Percentiles rank a stretch among this genome's conserved stretches.
These are phyloP conservation scores for Tamias sibiricus DNA, from an alignment of 2,113 vertebrate genomes.

Conservation along the genomic window DNA sequence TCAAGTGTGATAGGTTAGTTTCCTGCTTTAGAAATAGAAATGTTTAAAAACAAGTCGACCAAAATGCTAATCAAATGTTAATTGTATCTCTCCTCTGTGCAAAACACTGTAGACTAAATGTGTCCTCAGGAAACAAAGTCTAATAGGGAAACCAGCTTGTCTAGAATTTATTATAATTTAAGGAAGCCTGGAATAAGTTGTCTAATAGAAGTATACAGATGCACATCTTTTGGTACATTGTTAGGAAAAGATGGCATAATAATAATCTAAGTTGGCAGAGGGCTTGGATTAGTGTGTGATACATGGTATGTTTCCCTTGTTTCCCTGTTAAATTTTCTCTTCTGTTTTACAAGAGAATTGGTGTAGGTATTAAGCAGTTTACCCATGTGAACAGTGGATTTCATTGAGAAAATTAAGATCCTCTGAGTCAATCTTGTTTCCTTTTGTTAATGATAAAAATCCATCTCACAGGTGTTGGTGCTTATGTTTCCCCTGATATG, in stretches of 20 bases:
- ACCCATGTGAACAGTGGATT: not conserved
- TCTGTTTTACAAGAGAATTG: not conserved
- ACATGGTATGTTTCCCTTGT: not conserved
- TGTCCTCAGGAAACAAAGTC: not conserved
- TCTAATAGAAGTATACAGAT: not conserved
- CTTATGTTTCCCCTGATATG: conserved; percentile 99
- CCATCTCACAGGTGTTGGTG: conserved; percentile 92
- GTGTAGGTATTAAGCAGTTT: not conserved
- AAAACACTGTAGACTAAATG: not conserved
- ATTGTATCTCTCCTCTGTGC: not conserved
- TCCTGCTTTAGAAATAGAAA: not conserved
- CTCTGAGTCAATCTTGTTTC: not conserved
- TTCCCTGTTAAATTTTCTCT: not conserved
- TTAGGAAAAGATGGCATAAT: not conserved
- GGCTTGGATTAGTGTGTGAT: not conserved
- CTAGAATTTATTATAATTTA: not conserved
- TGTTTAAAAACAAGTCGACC: not conserved
- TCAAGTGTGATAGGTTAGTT: conserved; percentile 95
- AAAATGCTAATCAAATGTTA: not conserved
- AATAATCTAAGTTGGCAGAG: not conserved
- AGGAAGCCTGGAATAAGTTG: not conserved
- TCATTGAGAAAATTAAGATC: not conserved
- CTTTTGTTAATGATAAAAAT: not conserved
- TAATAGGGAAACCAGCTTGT: not conserved
- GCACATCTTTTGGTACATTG: not conserved